Evolutionary conservation across 1,140 invertebrate genomes (phyloP).

Genomic region (Neotoxoptera formosana): DNA sequence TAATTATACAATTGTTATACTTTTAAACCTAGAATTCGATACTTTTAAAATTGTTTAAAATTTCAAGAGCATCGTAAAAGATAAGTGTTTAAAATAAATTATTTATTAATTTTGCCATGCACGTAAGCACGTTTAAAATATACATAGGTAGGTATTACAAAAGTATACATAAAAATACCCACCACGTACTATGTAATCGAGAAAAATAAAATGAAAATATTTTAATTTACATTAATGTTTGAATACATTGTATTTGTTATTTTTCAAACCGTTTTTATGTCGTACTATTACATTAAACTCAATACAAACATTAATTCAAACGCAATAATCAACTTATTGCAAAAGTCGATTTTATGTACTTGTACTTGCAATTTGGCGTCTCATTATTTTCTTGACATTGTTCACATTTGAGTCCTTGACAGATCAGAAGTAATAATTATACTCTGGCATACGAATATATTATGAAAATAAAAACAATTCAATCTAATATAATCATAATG

Average conservation of each 20-base stretch:
- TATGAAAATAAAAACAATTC: conserved; percentile 35
- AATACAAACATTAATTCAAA: background rate
- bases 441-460: background rate
- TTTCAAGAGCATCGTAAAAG: background rate
- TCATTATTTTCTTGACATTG: conserved; percentile 26
- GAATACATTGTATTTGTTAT: background rate
- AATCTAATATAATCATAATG: background rate
- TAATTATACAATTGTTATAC: background rate
- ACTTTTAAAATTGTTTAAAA: background rate
- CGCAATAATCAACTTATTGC: background rate
- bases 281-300: background rate
- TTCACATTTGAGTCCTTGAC: conserved; percentile 24
- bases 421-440: background rate
- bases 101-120: background rate
- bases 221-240: background rate
- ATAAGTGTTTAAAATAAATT: background rate
- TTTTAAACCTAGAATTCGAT: background rate
- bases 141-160: background rate
- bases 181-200: background rate
- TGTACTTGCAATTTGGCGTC: conserved; percentile 9
- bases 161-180: background rate
- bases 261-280: background rate
- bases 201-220: background rate
- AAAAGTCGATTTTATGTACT: conserved; percentile 18
- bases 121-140: background rate